These are phyloP conservation scores for Tarsius wallacei DNA, from an alignment of 2,797 vertebrate genomes.

Conservation along the genomic window DNA sequence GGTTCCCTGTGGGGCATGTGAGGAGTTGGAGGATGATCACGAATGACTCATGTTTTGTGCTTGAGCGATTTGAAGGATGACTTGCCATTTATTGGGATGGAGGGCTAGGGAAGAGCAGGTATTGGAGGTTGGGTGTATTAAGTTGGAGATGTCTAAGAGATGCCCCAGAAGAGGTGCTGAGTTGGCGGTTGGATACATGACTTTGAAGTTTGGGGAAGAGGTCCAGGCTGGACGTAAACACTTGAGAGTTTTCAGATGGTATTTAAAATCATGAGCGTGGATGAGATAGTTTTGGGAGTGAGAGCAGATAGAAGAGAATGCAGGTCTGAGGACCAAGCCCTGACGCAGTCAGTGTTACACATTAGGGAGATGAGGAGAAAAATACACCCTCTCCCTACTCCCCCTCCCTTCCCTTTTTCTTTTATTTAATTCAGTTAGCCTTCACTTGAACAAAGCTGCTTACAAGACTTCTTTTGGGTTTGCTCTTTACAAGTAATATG, in stretches of 20 bases:
- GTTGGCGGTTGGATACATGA: neutral
- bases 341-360: neutral
- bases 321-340: neutral
- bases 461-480: slow-evolving; percentile 63
- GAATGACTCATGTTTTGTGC: neutral
- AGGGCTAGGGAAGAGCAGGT: neutral
- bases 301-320: slow-evolving; percentile 4
- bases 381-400: neutral
- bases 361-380: neutral
- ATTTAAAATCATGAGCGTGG: slow-evolving; percentile 41
- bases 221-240: neutral
- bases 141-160: neutral
- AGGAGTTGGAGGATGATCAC: neutral
- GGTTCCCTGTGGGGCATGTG: neutral
- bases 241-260: slow-evolving; percentile 21
- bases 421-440: slow-evolving; percentile 73
- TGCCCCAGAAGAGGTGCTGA: neutral
- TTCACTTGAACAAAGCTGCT: slow-evolving; percentile 73
- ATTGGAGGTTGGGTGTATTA: neutral
- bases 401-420: neutral
- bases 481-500: slow-evolving; percentile 72
- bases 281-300: neutral
- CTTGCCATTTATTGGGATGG: neutral
- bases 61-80: slow-evolving; percentile 11
- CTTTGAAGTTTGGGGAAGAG: neutral